Evolutionary conservation across 2,113 vertebrate species (phyloP).

Genomic region (Macheiramphus alcinus): DNA sequence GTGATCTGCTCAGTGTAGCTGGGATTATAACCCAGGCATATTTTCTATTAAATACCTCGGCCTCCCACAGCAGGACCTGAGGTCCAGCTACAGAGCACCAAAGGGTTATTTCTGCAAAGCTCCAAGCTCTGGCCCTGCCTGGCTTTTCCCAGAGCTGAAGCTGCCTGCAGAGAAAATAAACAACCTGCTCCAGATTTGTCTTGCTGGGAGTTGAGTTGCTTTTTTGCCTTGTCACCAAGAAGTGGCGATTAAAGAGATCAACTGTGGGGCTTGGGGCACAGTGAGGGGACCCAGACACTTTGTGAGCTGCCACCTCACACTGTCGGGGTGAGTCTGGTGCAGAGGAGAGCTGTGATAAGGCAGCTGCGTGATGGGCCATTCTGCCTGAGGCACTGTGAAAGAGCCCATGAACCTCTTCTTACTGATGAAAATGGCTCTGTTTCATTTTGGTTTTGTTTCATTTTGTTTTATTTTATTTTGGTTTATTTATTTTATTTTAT

Average conservation of each 20-base stretch:
- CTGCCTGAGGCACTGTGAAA: constrained; percentile 5
- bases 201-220: not conserved
- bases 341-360: constrained; percentile 30
- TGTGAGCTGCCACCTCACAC: constrained; percentile 24
- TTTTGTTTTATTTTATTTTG: not conserved
- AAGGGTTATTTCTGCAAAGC: not conserved
- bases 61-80: not conserved
- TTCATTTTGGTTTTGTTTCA: not conserved
- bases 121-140: not conserved
- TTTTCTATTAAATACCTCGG: not conserved
- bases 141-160: not conserved
- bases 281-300: not conserved
- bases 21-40: not conserved
- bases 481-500: not conserved
- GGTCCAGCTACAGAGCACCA: not conserved
- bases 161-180: not conserved
- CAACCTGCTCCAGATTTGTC: not conserved
- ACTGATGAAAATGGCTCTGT: not conserved
- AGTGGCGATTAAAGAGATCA: not conserved
- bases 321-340: not conserved
- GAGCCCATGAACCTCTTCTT: not conserved
- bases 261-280: not conserved
- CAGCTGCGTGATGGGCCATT: not conserved
- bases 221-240: not conserved
- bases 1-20: not conserved